These are phyloP conservation scores for Zosterops lateralis DNA, from an alignment of 2,113 vertebrate species.

Conservation along the genomic window DNA sequence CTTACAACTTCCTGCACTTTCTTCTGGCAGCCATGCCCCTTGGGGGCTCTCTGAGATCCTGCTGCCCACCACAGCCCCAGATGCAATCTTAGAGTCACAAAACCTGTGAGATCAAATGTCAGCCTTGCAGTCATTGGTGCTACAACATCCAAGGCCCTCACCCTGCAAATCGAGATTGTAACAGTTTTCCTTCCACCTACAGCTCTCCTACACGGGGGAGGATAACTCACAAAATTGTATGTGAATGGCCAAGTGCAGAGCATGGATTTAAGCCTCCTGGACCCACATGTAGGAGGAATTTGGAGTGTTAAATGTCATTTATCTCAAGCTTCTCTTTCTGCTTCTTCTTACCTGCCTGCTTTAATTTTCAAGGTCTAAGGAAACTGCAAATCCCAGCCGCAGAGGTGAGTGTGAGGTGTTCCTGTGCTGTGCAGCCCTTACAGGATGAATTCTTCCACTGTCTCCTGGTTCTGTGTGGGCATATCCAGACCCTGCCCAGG, in stretches of 20 bases:
- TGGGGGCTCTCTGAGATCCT: not conserved
- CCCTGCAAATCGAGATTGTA: not conserved
- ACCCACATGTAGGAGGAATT: not conserved
- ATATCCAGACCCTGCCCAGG: not conserved
- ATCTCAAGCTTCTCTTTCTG: not conserved
- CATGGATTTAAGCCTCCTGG: not conserved
- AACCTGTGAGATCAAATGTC: not conserved
- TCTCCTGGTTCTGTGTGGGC: not conserved
- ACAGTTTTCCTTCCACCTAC: not conserved
- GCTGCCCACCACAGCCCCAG: not conserved
- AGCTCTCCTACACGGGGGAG: not conserved
- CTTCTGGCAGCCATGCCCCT: rapidly evolving
- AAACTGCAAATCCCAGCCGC: not conserved
- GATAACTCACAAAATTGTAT: not conserved
- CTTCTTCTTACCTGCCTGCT: not conserved
- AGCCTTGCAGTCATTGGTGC: not conserved
- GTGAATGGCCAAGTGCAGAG: not conserved
- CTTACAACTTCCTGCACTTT: not conserved
- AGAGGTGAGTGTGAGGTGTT: not conserved
- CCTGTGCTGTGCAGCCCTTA: not conserved
- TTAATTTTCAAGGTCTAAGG: not conserved
- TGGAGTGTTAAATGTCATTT: not conserved
- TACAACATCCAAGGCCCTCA: not conserved
- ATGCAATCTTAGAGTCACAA: not conserved
- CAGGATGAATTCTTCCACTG: not conserved